Evolutionary conservation across 2,888 invertebrate species (phyloP).

Genomic region (Drosophila melanocephala): DNA sequence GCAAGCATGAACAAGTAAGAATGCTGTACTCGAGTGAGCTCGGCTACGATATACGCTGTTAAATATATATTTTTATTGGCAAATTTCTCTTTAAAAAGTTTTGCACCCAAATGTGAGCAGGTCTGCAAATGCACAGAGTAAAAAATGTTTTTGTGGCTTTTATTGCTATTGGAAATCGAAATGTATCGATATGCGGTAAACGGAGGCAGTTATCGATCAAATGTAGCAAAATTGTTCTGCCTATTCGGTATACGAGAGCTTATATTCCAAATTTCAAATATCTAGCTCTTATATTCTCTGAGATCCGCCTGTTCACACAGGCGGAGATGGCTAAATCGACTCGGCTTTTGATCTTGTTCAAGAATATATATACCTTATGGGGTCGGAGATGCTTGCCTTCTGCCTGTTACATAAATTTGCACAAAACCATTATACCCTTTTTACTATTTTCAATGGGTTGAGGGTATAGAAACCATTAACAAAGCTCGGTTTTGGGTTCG

Average conservation of each 20-base stretch:
- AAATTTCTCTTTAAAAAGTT: background rate
- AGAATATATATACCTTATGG: too few species aligned
- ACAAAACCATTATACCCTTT: background rate
- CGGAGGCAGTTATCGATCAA: background rate
- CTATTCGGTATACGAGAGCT: background rate
- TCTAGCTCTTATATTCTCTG: background rate
- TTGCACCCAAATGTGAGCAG: background rate
- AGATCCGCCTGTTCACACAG: background rate
- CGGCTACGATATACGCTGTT: background rate
- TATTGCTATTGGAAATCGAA: too few species aligned
- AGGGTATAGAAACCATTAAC: constrained; percentile 57
- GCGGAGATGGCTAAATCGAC: background rate
- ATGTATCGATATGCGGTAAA: background rate
- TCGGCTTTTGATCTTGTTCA: background rate
- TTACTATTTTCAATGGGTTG: background rate
- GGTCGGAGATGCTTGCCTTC: background rate
- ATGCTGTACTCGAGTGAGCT: background rate
- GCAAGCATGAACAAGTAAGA: constrained; percentile 19
- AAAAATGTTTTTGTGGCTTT: background rate
- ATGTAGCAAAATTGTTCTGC: background rate
- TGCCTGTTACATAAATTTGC: background rate
- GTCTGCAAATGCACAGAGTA: background rate
- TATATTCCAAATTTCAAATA: background rate
- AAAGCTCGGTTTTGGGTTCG: constrained; percentile 40
- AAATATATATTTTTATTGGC: background rate